phyloP scores from a whole-genome alignment of 2,797 vertebrate species.

The Enteromius argenteus region DNA sequence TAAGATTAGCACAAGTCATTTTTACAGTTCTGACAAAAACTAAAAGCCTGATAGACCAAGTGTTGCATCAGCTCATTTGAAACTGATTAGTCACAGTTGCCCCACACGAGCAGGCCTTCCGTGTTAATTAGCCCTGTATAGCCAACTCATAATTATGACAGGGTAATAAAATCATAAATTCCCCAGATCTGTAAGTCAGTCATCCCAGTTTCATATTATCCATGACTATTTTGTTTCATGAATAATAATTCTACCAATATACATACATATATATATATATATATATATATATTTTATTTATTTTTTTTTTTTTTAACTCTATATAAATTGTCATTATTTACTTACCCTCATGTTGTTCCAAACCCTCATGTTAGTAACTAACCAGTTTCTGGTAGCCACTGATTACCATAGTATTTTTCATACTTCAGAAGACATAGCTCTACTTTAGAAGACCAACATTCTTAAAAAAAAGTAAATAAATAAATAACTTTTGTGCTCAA shows the following conservation, averaged over 20 bases:
- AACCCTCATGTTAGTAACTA: neutral
- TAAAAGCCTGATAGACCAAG: neutral
- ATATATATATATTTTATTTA: neutral
- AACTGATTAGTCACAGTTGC: neutral
- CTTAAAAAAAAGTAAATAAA: neutral
- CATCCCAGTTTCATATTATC: neutral
- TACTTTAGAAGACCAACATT: neutral
- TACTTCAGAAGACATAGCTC: neutral
- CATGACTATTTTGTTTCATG: neutral
- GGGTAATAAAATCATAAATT: neutral
- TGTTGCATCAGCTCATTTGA: neutral
- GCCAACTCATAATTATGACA: neutral
- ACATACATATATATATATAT: neutral
- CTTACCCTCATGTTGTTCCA: neutral
- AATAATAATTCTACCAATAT: neutral
- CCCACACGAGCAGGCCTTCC: neutral
- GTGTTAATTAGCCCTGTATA: neutral
- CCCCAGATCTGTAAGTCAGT: neutral
- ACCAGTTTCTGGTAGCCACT: neutral
- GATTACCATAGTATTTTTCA: neutral
- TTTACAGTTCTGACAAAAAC: neutral
- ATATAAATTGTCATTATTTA: neutral
- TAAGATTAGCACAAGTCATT: neutral
- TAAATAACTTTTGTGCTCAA: neutral
- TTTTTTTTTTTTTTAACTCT: neutral